Base-by-base conservation (phyloP, 2,797 vertebrate genomes). In the Pygocentrus nattereri region DNA sequence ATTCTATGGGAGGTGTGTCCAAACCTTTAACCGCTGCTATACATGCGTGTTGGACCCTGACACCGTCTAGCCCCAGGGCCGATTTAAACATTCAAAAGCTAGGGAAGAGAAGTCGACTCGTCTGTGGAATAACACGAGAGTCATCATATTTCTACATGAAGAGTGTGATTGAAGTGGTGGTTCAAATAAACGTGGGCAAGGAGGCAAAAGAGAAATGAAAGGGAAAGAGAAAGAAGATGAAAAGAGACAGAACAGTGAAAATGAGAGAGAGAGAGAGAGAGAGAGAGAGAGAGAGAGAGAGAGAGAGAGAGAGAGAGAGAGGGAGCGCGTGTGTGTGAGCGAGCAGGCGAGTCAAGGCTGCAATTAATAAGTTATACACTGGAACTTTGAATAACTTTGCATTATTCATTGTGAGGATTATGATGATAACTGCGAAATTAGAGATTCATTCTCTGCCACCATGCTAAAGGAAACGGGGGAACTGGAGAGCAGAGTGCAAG, bases 351-450 rank as follows among this genome's bases (percentile, higher is more conserved):
- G 71, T 79, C 80, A 49, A 79, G 82, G 52, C 71, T 61, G 75
- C 78, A 83, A 83, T 86, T 81, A 86, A 83, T 83, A 86, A 83
- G 85, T 83, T 83, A 67, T 83, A 85, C 74, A 86, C 79, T 83
- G 70, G 69, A 68, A 74, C 79, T 81, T 84, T 81, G 76, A 83
- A 83, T 79, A 83, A 86, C 85, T 83, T 74, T 86, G 75, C 85
- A 86, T 86, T 81, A 86, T 86, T 86, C 79, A 83, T 81, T 74
- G 69, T 74, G 78, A 54, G 74, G 74, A 79, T 83, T 86, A 86
- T 81, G 79, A 86, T 78, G 85, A 83, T 86, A 81, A 86, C 85
- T 86, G 84, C 78, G 75, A 86, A 86, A 86, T 86, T 81, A 86
- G 77, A 81, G 69, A 85, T 83, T 83, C 78, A 74, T 85, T 85